Base-by-base conservation (phyloP, 2,888 invertebrate genomes). In the Abscondita cerata region DNA sequence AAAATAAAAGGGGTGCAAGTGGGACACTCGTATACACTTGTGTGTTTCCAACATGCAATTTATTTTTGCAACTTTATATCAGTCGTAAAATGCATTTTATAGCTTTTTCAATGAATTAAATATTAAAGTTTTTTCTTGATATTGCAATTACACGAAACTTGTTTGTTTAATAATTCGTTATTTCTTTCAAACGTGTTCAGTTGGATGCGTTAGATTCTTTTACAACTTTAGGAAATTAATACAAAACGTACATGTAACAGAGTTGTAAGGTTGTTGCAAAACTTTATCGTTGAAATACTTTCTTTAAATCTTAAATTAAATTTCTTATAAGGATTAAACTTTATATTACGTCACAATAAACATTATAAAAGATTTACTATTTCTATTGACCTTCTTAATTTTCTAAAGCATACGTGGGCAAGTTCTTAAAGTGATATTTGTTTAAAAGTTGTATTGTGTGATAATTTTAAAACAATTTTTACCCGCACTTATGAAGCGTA, bases 301-400 rank as follows among this genome's bases (percentile, higher is more conserved):
- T 20, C 25, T 54, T 59, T 54, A 60, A 58, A 58, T 46, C 44
- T 36, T 31, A 54, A 54, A 60, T 54, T 54, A 60, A 60, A 54
- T 53, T 60, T 53, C 48, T 60, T 47, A 44, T 53, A 18, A 19
- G 41, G 31, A 54, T 50, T 52, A 52, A 58, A 58, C 34, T 52
- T 52, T 58, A 58, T 52, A 52, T 58, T 58, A 46, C 16, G 20
- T 44, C 44, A 58, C 34, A 58, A 52, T 52, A 52, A 44, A 36
- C 44, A 58, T 52, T n/a, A n/a, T n/a, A n/a, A n/a, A n/a, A n/a
- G n/a, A n/a, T n/a, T n/a, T n/a, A n/a, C n/a, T n/a, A n/a, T n/a
- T n/a, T n/a, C n/a, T n/a, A n/a, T n/a, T n/a, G n/a, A n/a, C n/a
- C n/a, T n/a, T n/a, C n/a, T n/a, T n/a, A n/a, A n/a, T n/a, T n/a